A percentile compares a stretch with the other conserved stretches of the same genome.
Evolutionary conservation across 37 sponge, comb jelly and placozoan species (phyloP).

Genomic region (Halichondria panicea): DNA sequence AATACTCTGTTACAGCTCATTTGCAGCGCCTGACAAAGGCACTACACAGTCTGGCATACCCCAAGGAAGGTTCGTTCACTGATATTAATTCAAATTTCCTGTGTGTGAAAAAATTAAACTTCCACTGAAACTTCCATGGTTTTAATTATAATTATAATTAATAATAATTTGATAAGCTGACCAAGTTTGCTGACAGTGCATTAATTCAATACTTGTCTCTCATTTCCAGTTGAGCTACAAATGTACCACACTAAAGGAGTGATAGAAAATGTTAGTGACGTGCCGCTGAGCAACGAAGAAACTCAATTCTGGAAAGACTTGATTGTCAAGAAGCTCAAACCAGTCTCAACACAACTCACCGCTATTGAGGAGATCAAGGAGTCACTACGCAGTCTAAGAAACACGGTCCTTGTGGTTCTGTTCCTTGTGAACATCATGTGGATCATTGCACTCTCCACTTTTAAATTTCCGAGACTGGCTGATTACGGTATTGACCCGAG

Average conservation of each 20-base stretch:
- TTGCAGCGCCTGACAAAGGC: too few relatives aligned
- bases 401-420: slow-evolving; percentile 33
- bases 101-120: too few relatives aligned
- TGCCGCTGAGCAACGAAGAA: slow-evolving; percentile 16
- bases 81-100: too few relatives aligned
- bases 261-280: slow-evolving; percentile 1
- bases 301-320: slow-evolving; percentile 44
- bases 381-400: slow-evolving; percentile 50
- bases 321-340: slow-evolving; percentile 25
- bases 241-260: slow-evolving; percentile 34
- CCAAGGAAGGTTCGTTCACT: too few relatives aligned
- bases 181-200: too few relatives aligned
- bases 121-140: too few relatives aligned
- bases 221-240: slow-evolving; percentile 34
- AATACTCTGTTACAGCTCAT: too few relatives aligned
- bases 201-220: too few relatives aligned
- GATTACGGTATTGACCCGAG: slow-evolving; percentile 20
- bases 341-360: slow-evolving; percentile 32
- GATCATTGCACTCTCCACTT: slow-evolving; percentile 54
- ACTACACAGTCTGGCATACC: too few relatives aligned
- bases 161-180: too few relatives aligned
- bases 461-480: slow-evolving; percentile 22
- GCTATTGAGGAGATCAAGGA: slow-evolving; percentile 38
- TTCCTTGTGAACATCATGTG: slow-evolving; percentile 73
- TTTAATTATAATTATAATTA: too few relatives aligned